Evolutionary conservation across 2,888 invertebrate species (phyloP).

Genomic region (Opisthograptis luteolata): DNA sequence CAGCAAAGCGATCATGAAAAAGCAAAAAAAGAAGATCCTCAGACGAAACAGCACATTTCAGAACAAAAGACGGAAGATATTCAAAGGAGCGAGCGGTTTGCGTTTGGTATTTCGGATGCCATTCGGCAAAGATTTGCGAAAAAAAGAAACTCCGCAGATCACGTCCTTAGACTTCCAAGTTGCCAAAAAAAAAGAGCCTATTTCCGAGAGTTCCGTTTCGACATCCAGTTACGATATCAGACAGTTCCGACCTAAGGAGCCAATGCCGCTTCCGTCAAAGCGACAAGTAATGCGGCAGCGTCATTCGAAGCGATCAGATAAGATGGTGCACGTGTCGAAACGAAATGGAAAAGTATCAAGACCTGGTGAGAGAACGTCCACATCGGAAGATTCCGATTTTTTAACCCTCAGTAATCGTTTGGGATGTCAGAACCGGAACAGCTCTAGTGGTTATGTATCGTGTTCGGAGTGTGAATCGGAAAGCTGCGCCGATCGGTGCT

Average conservation of each 20-base stretch:
- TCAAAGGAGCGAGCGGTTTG: slow-evolving; percentile 85
- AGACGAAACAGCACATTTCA: slow-evolving; percentile 83
- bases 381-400: slow-evolving; percentile 86
- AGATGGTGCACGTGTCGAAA: slow-evolving; percentile 70
- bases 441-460: slow-evolving; percentile 90
- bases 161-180: slow-evolving; percentile 55
- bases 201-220: slow-evolving; percentile 85
- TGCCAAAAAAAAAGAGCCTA: slow-evolving; percentile 58
- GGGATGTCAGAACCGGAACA: slow-evolving; percentile 85
- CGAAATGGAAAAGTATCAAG: slow-evolving; percentile 74
- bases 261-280: slow-evolving; percentile 68
- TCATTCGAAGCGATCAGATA: slow-evolving; percentile 72
- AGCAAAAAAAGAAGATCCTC: slow-evolving; percentile 89
- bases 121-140: slow-evolving; percentile 74
- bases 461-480: slow-evolving; percentile 96
- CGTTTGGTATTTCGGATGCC: slow-evolving; percentile 87
- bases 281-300: slow-evolving; percentile 71
- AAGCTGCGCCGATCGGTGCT: slow-evolving; percentile 93
- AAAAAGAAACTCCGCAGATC: slow-evolving; percentile 58
- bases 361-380: slow-evolving; percentile 84
- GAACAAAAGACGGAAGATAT: slow-evolving; percentile 84
- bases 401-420: slow-evolving; percentile 83
- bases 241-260: slow-evolving; percentile 85
- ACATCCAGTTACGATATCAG: slow-evolving; percentile 86
- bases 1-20: slow-evolving; percentile 94